A percentile compares a stretch with the other conserved stretches of the same genome.
Evolutionary conservation across 30 jellyfish, hydroid and myxozoan genomes (phyloP).

Genomic region (Chrysaora quinquecirrha): DNA sequence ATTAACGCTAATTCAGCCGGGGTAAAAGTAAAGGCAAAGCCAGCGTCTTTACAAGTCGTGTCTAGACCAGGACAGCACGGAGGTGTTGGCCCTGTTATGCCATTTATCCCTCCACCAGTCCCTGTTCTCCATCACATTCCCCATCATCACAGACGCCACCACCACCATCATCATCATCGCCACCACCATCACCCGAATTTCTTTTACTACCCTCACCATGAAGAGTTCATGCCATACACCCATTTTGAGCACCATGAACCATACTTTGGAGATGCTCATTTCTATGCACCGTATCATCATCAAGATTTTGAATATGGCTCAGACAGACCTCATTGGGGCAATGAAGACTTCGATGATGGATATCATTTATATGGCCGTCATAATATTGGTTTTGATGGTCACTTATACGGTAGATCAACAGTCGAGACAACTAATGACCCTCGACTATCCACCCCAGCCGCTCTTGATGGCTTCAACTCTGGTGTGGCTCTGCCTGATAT

Average conservation of each 20-base stretch:
- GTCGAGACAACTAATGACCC: slow-evolving; percentile 88
- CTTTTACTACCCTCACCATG: slow-evolving; percentile 41
- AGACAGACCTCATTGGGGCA: slow-evolving; percentile 71
- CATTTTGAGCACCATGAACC: slow-evolving; percentile 34
- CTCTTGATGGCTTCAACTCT: slow-evolving; percentile 82
- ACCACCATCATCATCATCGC: slow-evolving; percentile 85
- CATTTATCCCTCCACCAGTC: slow-evolving; percentile 88
- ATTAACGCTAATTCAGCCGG: slow-evolving; percentile 98
- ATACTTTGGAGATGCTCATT: slow-evolving; percentile 57
- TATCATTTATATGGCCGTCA: slow-evolving; percentile 37
- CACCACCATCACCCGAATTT: slow-evolving; percentile 68
- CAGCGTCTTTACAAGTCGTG: slow-evolving; percentile 95
- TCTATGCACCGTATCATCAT: slow-evolving; percentile 54
- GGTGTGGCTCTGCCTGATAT: slow-evolving; percentile 92
- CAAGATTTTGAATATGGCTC: slow-evolving; percentile 55
- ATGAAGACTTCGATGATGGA: slow-evolving; percentile 71
- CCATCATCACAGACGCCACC: slow-evolving; percentile 75
- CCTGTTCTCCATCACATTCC: slow-evolving; percentile 72
- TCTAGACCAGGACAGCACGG: slow-evolving; percentile 92
- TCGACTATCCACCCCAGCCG: slow-evolving; percentile 67
- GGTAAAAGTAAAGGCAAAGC: slow-evolving; percentile 93
- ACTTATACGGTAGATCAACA: slow-evolving; percentile 78
- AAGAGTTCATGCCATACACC: slow-evolving; percentile 38
- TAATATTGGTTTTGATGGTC: slow-evolving; percentile 35
- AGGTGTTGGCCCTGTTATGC: slow-evolving; percentile 51